These are phyloP conservation scores for Bombycilla garrulus DNA, from an alignment of 2,113 vertebrate species.

Conservation along the genomic window DNA sequence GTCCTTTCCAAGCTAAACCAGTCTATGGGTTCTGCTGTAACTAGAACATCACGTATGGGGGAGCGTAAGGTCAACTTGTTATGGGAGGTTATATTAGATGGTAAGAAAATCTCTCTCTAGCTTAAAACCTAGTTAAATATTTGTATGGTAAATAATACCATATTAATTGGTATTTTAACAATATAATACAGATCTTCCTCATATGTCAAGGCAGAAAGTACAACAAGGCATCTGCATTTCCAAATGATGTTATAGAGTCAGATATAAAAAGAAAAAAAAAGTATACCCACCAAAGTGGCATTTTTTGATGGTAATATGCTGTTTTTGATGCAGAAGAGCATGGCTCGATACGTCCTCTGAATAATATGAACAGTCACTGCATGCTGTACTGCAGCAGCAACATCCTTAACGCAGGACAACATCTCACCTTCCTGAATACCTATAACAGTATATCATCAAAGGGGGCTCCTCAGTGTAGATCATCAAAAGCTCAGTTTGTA, in stretches of 20 bases:
- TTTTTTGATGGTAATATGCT: slow-evolving; percentile 69
- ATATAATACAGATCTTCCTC: background rate
- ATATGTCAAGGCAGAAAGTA: background rate
- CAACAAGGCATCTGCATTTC: background rate
- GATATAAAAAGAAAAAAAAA: background rate
- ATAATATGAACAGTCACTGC: slow-evolving; percentile 80
- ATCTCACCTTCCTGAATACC: slow-evolving; percentile 81
- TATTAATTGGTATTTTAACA: background rate
- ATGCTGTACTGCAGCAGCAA: slow-evolving; percentile 88
- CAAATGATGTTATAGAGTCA: background rate
- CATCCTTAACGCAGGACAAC: slow-evolving; percentile 83
- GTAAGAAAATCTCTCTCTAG: background rate
- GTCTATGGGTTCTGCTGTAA: background rate
- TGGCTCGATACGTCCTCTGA: slow-evolving; percentile 85
- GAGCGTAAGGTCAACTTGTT: background rate
- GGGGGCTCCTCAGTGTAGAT: background rate
- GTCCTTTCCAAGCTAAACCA: background rate
- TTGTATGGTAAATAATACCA: background rate
- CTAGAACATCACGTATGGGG: background rate
- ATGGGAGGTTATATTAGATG: background rate
- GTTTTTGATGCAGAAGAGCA: slow-evolving; percentile 86
- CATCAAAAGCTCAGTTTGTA: background rate
- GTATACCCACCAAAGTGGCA: slow-evolving; percentile 81
- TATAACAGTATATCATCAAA: slow-evolving; percentile 32
- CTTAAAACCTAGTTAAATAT: background rate